Evolutionary conservation across 2,113 vertebrate species (phyloP), one percentile per base, ranked within the genome.

Genomic region (Psittacus erithacus): DNA sequence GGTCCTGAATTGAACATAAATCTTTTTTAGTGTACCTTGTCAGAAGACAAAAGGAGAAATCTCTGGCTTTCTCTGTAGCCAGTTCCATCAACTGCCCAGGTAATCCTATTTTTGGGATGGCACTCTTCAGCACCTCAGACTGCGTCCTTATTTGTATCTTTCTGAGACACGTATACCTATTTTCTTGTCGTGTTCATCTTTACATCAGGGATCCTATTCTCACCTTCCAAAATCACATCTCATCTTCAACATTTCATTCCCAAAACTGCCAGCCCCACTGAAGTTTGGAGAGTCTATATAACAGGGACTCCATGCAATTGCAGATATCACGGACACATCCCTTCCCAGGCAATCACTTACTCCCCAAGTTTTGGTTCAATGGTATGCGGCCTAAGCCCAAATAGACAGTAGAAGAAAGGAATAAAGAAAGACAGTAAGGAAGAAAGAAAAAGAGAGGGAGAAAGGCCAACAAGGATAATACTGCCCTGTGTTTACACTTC

Each of bases 301-400:
- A 38, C 20, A 86, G 29, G 33, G 23, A 43, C 15, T 81, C 27
- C 27, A 29, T n/a, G 11, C n/a, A 76, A 53, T 18, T 82, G 24
- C 35, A 82, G 18, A 44, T 7, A 63, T 33, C 44, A 62, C 0
- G 0, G 50, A 47, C 17, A 47, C 0, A 0, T 33, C 47, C 33
- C 15, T 77, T 80, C 35, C 39, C 28, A 65, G 27, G 25, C 33
- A 57, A 71, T n/a, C 38, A 44, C 25, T 74, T 55, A 44, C 41
- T 64, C 28, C 22, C 18, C 1, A 1, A 35, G 46, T 67, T 89
- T 22, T 20, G 11, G 10, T 9, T 70, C 41, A 87, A 46, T 7
- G 27, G 3, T 13, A 13, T 5, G 8, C 55, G 13, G 38, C 33
- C 29, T 73, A 64, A 69, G 17, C 22, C n/a, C 52, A 73, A 73